Base-by-base conservation (phyloP, 1,140 invertebrate species). In the Druon quercuslanigerum region DNA sequence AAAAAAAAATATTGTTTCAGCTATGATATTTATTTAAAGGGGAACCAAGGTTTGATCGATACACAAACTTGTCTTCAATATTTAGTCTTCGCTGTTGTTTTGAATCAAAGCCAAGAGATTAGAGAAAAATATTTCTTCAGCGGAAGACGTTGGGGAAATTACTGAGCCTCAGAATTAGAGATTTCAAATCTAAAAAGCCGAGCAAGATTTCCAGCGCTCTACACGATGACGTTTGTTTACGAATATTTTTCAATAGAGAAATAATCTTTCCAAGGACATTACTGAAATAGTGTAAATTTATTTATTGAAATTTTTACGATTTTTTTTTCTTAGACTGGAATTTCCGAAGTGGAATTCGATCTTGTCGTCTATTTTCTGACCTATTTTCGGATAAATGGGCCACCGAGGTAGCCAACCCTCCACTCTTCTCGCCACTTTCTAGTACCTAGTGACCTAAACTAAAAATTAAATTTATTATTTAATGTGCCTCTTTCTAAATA, bases 391-490 rank as follows among this genome's bases (percentile, higher is more conserved):
- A 75, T 71, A 87, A 83, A 84, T 87, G 56, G 86, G 87, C 81
- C 86, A 88, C 73, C 56, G 82, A 78, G 87, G 86, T 88, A 85
- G 85, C 70, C 85, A 83, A 86, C 85, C 85, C 77, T 46, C 20
- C 13, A 71, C 46, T 19, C 33, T 17, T 17, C 19, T n/a, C 20
- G 46, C 16, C 40, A 46, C 16, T 51, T 56, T 50, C 19, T 40
- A 20, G 5, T 71, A 7, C 46, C 57, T 14, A 19, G 40, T 60
- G 46, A 16, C 54, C 25, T 74, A 9, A 14, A 17, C 17, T 40
- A 33, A 57, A 52, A 13, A 60, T 12, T 14, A 4, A 25, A 33
- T 33, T 12, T 14, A 14, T 40, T 40, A 40, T n/a, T 40, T 16
- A 16, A 40, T 40, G n/a, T 40, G 6, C n/a, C 16, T 66, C 33